These are phyloP conservation scores for Aspidiotus destructor DNA, from an alignment of 2,888 invertebrate species.

Conservation along the genomic window DNA sequence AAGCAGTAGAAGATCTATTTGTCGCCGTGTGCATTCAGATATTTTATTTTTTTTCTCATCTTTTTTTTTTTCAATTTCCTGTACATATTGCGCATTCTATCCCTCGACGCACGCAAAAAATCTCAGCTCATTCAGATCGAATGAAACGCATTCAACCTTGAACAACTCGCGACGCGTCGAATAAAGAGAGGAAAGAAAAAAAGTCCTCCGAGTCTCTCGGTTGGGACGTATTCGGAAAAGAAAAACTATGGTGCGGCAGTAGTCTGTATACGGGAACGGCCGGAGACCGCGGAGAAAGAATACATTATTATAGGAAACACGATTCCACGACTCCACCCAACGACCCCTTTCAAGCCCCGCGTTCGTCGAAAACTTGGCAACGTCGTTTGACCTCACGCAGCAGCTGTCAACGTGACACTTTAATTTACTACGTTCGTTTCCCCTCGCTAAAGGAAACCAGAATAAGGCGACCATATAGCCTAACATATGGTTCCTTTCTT, in stretches of 20 bases:
- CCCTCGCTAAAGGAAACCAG: constrained; percentile 30
- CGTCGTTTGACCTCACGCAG: constrained; percentile 30
- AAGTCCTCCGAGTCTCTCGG: neutral
- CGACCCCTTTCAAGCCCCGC: constrained; percentile 7
- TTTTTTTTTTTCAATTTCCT: too few species aligned
- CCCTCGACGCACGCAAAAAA: too few species aligned
- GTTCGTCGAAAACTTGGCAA: constrained; percentile 16
- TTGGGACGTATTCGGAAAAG: neutral
- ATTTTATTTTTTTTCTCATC: too few species aligned
- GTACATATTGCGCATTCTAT: too few species aligned
- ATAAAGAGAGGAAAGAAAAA: neutral
- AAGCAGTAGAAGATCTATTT: too few species aligned
- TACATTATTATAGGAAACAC: constrained; percentile 14
- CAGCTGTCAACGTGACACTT: constrained; percentile 33
- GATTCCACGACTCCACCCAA: constrained; percentile 33
- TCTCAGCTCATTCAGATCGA: neutral
- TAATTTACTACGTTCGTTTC: constrained; percentile 31
- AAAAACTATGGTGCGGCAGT: neutral
- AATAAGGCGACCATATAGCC: constrained; percentile 26
- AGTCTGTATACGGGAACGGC: too few species aligned
- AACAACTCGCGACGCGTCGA: neutral
- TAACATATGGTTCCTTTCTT: constrained; percentile 32
- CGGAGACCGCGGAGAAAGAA: too few species aligned
- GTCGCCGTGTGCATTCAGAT: too few species aligned
- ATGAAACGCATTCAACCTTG: neutral